phyloP scores from a whole-genome alignment of 2,888 invertebrate species.

The Magallana nippona region DNA sequence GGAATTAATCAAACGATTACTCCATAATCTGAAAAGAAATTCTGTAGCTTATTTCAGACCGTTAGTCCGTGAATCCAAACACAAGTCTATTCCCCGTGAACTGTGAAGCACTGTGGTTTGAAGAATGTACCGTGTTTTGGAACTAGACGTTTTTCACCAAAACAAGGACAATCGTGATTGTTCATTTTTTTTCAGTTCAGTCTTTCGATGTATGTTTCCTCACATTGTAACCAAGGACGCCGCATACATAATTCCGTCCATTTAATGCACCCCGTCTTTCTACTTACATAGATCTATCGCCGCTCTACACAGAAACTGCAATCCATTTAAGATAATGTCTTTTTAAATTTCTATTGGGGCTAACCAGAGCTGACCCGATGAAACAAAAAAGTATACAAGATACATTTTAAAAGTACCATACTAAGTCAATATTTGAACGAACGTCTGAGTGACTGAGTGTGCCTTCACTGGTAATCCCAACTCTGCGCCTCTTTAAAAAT shows the following conservation, averaged over 20 bases:
- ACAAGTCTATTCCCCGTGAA: conserved; percentile 1
- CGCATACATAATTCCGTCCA: conserved; percentile 11
- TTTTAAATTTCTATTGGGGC: conserved; percentile 18
- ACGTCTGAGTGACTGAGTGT: not conserved
- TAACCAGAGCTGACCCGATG: conserved; percentile 24
- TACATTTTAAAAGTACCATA: conserved; percentile 18
- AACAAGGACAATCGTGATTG: not conserved
- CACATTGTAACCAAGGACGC: conserved; percentile 27
- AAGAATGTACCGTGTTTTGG: not conserved
- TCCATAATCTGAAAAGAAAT: conserved; percentile 40
- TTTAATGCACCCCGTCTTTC: conserved; percentile 21
- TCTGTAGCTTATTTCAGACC: not conserved
- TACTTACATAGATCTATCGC: conserved; percentile 21
- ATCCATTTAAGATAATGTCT: conserved; percentile 35
- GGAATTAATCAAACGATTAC: conserved; percentile 43
- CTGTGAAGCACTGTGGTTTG: not conserved
- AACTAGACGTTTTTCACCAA: not conserved
- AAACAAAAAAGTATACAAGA: conserved; percentile 30
- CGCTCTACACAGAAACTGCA: conserved; percentile 16
- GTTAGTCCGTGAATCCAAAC: conserved; percentile 1
- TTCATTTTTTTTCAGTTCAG: not conserved
- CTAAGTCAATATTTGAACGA: conserved; percentile 25
- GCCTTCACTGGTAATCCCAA: not conserved
- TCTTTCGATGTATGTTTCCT: conserved; percentile 19
- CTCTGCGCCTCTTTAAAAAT: conserved; percentile 9